Evolutionary conservation across 1,140 invertebrate species (phyloP), one percentile per base, ranked within the genome.

Genomic region (Temnothorax nylanderi): DNA sequence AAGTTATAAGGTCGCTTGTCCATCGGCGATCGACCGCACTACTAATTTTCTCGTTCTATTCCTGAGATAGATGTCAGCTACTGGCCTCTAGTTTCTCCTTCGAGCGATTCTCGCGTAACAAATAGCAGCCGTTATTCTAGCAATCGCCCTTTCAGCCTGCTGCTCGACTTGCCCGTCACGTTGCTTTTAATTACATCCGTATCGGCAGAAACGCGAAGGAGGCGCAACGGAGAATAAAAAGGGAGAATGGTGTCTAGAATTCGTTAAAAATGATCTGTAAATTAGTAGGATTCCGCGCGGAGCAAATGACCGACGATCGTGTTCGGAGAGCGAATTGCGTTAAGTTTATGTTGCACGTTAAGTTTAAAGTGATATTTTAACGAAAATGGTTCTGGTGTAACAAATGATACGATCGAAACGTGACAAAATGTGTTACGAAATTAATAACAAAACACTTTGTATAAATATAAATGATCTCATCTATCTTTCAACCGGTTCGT

Each of bases 151-250:
- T 90, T 80, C 86, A 81, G 75, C 75, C 74, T 0, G 74, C 75
- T 81, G 62, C 62, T 89, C 78, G 74, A 41, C 74, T 80, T 78
- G 58, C 89, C 18, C 56, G 88, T 90, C 89, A 90, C 89, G 89
- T 90, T 89, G 88, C 89, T 80, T 90, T 87, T 90, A 90, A 90
- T 90, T 90, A 87, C 80, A 51, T 72, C 56, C 74, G 69, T 80
- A 90, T 85, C 88, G 80, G 16, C 49, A 80, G 74, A 78, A 65
- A 78, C 44, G 84, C 51, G 75, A 85, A 54, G 58, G n/a, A 34
- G 85, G 44, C 64, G 85, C 65, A 54, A 32, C 49, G 13, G 10
- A 51, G 72, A 47, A 62, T 62, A 49, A 85, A 60, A 77, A 58
- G 41, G 37, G 32, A 3, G 62, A 47, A 37, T 37, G 37, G 26